Evolutionary conservation across 2,113 vertebrate genomes (phyloP).

Genomic region (Phyllostomus hastatus): DNA sequence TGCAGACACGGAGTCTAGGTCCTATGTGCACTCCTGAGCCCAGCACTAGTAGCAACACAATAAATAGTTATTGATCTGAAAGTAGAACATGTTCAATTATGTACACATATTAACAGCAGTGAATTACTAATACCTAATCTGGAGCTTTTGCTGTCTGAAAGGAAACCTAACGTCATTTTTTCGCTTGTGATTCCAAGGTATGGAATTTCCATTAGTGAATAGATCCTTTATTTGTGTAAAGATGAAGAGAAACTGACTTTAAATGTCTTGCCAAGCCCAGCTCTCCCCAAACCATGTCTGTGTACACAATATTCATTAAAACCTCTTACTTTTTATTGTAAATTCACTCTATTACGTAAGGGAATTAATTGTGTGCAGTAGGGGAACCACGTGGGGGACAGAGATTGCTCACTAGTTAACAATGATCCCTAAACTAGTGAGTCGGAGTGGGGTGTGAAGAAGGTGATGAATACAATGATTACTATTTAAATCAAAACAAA

Average conservation of each 20-base stretch:
- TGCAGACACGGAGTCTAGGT: background rate
- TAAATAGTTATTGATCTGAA: background rate
- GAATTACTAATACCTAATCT: conserved; percentile 5
- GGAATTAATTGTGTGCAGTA: conserved; percentile 63
- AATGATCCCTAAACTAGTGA: conserved; percentile 63
- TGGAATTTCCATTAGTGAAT: conserved; percentile 63
- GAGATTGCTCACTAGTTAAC: conserved; percentile 71
- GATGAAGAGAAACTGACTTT: background rate
- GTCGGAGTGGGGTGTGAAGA: conserved; percentile 31
- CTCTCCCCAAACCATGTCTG: conserved; percentile 36
- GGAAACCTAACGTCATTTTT: conserved; percentile 48
- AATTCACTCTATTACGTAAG: conserved; percentile 65
- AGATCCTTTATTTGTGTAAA: conserved; percentile 57
- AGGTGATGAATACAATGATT: conserved; percentile 56
- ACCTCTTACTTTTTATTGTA: conserved; percentile 74
- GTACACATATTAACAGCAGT: background rate
- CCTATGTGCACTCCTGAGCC: background rate
- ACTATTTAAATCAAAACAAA: background rate
- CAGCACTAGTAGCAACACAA: background rate
- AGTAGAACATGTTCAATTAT: conserved; percentile 22
- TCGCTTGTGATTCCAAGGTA: conserved; percentile 7
- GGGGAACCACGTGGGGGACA: conserved; percentile 15
- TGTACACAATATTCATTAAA: conserved; percentile 67
- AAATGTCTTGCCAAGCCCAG: conserved; percentile 1
- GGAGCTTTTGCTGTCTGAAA: background rate